These are phyloP conservation scores for Rapana venosa DNA, from an alignment of 2,888 invertebrate genomes.

Conservation along the genomic window DNA sequence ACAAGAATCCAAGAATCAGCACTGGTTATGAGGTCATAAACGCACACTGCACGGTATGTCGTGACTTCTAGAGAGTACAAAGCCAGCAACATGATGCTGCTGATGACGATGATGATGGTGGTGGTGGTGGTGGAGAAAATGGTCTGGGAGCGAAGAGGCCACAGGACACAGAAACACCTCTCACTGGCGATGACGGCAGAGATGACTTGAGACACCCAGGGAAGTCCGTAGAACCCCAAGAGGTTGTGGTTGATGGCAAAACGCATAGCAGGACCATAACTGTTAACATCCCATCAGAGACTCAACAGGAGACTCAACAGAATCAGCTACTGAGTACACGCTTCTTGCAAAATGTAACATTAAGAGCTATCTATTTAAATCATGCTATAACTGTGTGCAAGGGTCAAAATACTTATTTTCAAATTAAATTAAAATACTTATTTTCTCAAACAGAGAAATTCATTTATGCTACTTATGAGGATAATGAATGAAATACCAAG, in stretches of 20 bases:
- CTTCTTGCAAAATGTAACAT: too few relatives aligned
- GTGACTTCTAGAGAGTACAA: not conserved
- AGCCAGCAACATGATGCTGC: not conserved
- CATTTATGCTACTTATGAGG: too few relatives aligned
- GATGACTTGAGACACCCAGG: not conserved
- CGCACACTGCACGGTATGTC: not conserved
- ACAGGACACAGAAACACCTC: constrained; percentile 32
- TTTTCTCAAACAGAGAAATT: too few relatives aligned
- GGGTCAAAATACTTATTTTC: too few relatives aligned
- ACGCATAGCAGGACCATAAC: not conserved
- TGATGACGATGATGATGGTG: not conserved
- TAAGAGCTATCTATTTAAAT: too few relatives aligned
- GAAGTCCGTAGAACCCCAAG: not conserved
- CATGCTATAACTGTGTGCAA: too few relatives aligned
- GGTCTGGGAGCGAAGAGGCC: constrained; percentile 30
- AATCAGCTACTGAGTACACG: too few relatives aligned
- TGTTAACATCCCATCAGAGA: not conserved
- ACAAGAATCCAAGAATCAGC: too few relatives aligned
- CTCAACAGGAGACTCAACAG: too few relatives aligned
- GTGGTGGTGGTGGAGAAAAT: constrained; percentile 10
- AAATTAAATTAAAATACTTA: too few relatives aligned
- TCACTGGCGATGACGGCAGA: constrained; percentile 35
- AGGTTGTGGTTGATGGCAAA: not conserved
- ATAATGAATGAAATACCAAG: too few relatives aligned
- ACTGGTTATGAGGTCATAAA: not conserved